phyloP scores from a whole-genome alignment of 2,797 vertebrate genomes.

The Fratercula arctica region DNA sequence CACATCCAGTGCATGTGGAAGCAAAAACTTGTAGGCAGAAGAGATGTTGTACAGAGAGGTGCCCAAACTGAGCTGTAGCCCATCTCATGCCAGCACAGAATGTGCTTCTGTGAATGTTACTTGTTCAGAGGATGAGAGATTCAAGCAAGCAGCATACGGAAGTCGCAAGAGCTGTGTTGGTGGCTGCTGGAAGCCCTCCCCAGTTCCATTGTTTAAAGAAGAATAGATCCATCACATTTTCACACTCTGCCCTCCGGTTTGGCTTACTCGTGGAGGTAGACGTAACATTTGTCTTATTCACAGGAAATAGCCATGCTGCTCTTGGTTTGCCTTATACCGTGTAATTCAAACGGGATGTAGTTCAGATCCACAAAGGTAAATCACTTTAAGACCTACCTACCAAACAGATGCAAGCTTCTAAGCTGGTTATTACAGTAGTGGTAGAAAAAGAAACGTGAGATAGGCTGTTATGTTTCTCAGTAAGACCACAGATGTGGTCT shows the following conservation, averaged over 20 bases:
- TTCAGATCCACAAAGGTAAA: neutral
- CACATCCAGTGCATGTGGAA: neutral
- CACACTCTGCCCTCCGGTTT: slow-evolving; percentile 45
- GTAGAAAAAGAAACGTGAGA: neutral
- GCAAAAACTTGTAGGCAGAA: neutral
- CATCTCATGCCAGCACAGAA: neutral
- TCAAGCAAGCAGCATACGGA: neutral
- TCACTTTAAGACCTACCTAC: neutral
- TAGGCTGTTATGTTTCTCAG: neutral
- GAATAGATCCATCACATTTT: slow-evolving; percentile 37
- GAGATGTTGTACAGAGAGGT: neutral
- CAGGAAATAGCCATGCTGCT: slow-evolving; percentile 5
- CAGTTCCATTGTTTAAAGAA: slow-evolving; percentile 34
- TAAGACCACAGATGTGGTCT: neutral
- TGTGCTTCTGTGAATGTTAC: neutral
- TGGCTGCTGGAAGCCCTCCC: slow-evolving; percentile 29
- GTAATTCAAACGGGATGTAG: neutral
- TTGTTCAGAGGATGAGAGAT: neutral
- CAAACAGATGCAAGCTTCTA: neutral
- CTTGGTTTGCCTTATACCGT: neutral
- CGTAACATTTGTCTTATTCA: neutral
- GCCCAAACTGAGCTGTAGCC: neutral
- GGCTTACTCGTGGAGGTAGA: neutral
- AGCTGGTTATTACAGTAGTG: neutral
- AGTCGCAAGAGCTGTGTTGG: neutral